These are phyloP conservation scores for Nautilus pompilius DNA, from an alignment of 1,140 invertebrate genomes.

Conservation along the genomic window DNA sequence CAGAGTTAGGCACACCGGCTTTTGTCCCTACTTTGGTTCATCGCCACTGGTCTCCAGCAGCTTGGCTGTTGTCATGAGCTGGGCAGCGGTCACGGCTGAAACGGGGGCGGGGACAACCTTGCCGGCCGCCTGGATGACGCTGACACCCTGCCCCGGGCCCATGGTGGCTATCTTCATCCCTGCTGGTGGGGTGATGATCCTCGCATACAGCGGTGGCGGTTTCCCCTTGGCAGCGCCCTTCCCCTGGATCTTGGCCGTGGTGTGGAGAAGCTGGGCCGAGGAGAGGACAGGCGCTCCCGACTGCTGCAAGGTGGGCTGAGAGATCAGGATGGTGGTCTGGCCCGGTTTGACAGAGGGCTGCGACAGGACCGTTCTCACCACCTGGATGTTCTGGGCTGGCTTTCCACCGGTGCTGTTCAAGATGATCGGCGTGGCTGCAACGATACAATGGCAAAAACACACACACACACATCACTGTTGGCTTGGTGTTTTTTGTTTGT, in stretches of 20 bases:
- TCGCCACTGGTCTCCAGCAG: too few relatives aligned
- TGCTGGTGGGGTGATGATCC: constrained; percentile 48
- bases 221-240: constrained; percentile 39
- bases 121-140: constrained; percentile 30
- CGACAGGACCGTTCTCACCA: constrained; percentile 42
- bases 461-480: not conserved
- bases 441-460: not conserved
- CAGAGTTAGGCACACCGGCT: too few relatives aligned
- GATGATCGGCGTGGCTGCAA: constrained; percentile 27
- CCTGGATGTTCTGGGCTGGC: constrained; percentile 42
- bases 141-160: constrained; percentile 13
- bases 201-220: constrained; percentile 46
- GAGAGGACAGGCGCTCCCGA: constrained; percentile 25
- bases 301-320: constrained; percentile 38
- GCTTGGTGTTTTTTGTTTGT: not conserved
- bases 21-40: too few relatives aligned
- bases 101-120: too few relatives aligned
- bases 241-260: constrained; percentile 22
- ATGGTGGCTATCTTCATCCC: constrained; percentile 37
- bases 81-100: too few relatives aligned
- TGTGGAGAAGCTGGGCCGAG: constrained; percentile 28
- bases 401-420: constrained; percentile 39
- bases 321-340: constrained; percentile 45
- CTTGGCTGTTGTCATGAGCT: too few relatives aligned
- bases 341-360: constrained; percentile 39